Base-by-base conservation (phyloP, 1,140 invertebrate species). In the Ooceraea biroi region DNA sequence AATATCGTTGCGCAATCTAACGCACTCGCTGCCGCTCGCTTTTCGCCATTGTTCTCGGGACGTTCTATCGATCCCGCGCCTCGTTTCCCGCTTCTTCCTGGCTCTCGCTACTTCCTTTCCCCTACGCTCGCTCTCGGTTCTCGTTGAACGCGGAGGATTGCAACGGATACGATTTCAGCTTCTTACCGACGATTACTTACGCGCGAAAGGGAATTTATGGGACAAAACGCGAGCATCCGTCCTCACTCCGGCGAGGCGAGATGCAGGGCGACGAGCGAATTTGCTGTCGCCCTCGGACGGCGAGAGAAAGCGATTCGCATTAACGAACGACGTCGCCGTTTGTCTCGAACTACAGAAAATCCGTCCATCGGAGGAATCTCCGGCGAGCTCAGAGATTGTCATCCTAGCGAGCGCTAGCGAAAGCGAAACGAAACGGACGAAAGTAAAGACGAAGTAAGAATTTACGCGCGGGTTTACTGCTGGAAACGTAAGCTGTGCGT, bases 1-100 rank as follows among this genome's bases (percentile, higher is more conserved):
- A 90, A 89, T 89, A 90, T 87, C 84, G 83, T 84, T 88, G 88
- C 85, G 85, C 90, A 86, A 88, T 90, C 86, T 85, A 88, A 92
- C 88, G 85, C 87, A 89, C 82, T 84, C 61, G 80, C 60, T 46
- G 60, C 41, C 63, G 63, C 86, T 88, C 50, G 86, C 85, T 85
- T 83, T 57, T 85, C 83, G 86, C 85, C 68, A 91, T 91, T 92
- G 90, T 91, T 73, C 74, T 82, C 71, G 44, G 78, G 85, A 91
- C 85, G 85, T 91, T 71, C 83, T 89, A 88, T 92, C 91, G 88
- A 89, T 90, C 87, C 82, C 69, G 22, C 69, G 22, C 58, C 80
- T 90, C 78, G 65, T 78, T 63, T 65, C 57, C 63, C 87, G 82
- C 83, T 89, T 87, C 61, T 76, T 77, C 60, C 22, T 22, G 52